Evolutionary conservation across 2,797 vertebrate genomes (phyloP).

Genomic region (Enteromius unitaeniatus): DNA sequence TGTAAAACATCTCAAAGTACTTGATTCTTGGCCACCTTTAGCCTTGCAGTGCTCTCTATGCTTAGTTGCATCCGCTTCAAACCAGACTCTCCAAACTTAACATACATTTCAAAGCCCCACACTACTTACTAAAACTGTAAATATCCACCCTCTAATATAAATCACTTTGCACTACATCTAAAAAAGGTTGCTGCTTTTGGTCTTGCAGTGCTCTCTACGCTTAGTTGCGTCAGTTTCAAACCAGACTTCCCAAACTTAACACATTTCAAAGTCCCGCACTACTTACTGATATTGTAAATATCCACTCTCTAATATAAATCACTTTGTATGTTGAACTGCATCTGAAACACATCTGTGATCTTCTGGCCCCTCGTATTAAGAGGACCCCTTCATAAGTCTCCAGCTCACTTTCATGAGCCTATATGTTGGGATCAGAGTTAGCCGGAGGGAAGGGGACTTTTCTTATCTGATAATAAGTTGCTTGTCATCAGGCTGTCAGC

Average conservation of each 20-base stretch:
- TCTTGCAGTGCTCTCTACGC: neutral
- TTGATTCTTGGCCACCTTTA: no score
- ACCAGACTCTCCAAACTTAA: neutral
- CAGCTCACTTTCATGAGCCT: conserved; percentile 8
- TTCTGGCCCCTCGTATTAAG: conserved; percentile 29
- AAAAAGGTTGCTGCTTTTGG: neutral
- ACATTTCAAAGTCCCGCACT: conserved; percentile 9
- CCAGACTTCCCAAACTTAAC: conserved; percentile 7
- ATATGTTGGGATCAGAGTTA: conserved; percentile 33
- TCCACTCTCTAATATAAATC: conserved; percentile 27
- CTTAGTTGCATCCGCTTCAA: no score
- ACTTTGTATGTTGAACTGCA: conserved; percentile 21
- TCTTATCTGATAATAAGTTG: conserved; percentile 76
- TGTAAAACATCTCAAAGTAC: neutral
- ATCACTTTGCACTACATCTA: conserved; percentile 34
- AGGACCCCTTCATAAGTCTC: conserved; percentile 29
- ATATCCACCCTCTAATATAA: conserved; percentile 28
- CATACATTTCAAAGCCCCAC: conserved; percentile 3
- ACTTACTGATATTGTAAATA: conserved; percentile 29
- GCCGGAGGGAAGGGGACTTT: conserved; percentile 46
- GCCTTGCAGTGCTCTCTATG: no score
- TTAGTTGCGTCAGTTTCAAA: neutral
- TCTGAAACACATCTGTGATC: conserved; percentile 45
- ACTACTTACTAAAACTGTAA: conserved; percentile 17
- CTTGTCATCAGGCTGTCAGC: conserved; percentile 73